A percentile compares a stretch with the other conserved stretches of the same genome.
Conservation (phyloP, 2,888 invertebrate genomes). For the Tromatobia lineatoria region DNA sequence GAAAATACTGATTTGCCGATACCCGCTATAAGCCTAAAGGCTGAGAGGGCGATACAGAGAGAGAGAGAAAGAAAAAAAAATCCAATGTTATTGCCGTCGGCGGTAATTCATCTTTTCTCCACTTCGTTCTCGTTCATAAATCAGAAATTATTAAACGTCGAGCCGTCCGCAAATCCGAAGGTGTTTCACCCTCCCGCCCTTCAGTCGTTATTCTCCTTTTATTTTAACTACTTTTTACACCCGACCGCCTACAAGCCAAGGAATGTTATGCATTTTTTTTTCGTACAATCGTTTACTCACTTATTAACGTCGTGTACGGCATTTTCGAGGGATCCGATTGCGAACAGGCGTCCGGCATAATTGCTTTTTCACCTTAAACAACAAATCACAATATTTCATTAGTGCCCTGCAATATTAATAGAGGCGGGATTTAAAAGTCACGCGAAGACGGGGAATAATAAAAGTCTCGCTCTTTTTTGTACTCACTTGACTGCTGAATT, state of each 20-base stretch:
- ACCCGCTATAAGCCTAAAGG: background rate
- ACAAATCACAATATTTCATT: constrained; percentile 62
- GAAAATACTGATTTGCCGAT: background rate
- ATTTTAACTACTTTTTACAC: constrained; percentile 16
- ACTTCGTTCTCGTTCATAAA: constrained; percentile 63
- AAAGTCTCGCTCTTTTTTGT: constrained; percentile 13
- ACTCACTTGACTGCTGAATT: constrained; percentile 88
- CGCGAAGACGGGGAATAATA: background rate
- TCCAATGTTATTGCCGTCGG: constrained; percentile 67
- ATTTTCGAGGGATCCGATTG: constrained; percentile 86
- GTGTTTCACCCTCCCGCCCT: constrained; percentile 13
- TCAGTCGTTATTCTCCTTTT: constrained; percentile 31
- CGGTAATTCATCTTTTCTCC: constrained; percentile 66
- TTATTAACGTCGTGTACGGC: constrained; percentile 89
- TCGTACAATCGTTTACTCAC: constrained; percentile 86
- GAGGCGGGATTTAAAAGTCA: background rate
- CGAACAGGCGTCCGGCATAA: constrained; percentile 89
- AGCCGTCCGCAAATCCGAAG: constrained; percentile 56
- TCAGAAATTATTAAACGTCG: constrained; percentile 71
- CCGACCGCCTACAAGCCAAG: constrained; percentile 15
- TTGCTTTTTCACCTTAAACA: constrained; percentile 82
- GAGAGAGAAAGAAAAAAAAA: background rate
- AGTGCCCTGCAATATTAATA: background rate
- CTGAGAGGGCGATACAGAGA: background rate
- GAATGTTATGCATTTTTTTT: background rate